A percentile compares a stretch with the other conserved stretches of the same genome.
Conservation (phyloP, 2,113 vertebrate genomes). For the Theropithecus gelada region DNA sequence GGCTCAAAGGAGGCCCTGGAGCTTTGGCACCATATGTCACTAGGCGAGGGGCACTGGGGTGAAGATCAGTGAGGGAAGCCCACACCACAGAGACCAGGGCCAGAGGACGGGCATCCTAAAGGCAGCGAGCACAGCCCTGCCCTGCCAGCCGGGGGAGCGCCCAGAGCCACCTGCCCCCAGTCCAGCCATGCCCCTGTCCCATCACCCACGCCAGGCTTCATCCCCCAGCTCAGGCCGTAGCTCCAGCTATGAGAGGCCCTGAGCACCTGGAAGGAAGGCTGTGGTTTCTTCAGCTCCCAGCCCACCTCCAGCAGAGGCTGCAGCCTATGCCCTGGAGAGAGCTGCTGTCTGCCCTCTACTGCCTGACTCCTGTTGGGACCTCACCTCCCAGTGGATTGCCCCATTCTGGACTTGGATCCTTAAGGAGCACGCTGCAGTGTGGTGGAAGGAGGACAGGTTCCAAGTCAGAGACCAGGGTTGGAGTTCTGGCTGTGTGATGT, state of each 20-base stretch:
- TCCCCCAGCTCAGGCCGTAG: not conserved
- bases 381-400: not conserved
- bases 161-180: not conserved
- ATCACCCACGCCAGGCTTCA: not conserved
- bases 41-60: not conserved
- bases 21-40: not conserved
- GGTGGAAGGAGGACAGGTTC: not conserved
- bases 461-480: not conserved
- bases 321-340: not conserved
- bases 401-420: not conserved
- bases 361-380: not conserved
- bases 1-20: not conserved
- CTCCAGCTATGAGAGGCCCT: not conserved
- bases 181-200: not conserved
- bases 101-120: not conserved
- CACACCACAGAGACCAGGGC: not conserved
- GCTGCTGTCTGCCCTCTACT: not conserved
- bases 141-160: not conserved
- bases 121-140: not conserved
- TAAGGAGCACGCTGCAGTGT: not conserved
- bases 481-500: not conserved
- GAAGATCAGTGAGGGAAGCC: not conserved
- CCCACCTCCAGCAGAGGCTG: not conserved
- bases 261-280: slow-evolving; percentile 63
- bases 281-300: slow-evolving; percentile 43